Evolutionary conservation across 2,797 vertebrate species (phyloP), one percentile per base, ranked within the genome.

Genomic region (Ammospiza maritima): DNA sequence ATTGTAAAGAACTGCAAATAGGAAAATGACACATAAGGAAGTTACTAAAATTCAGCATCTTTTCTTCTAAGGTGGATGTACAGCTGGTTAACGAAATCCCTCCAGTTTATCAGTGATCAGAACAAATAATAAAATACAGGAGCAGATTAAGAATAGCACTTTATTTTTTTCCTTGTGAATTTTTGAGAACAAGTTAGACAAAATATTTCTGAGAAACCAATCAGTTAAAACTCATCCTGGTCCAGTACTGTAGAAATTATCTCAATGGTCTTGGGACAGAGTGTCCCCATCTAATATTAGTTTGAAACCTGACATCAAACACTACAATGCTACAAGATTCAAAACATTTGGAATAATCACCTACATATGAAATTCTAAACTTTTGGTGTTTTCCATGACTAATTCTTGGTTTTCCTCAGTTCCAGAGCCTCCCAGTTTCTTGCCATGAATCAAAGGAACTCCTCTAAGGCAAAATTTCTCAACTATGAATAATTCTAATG

Each of bases 391-490:
- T 94, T 91, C 64, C 30, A 19, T 67, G 71, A 71, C 32, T 89
- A 89, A 74, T 91, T 90, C 53, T 91, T 90, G 48, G 51, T 85
- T 86, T 94, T 87, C 53, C 93, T 78, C 2, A 4, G 60, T 82
- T 93, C 57, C 80, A 77, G 60, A 85, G 15, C 30, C 42, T 90
- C 53, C 32, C 71, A 92, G 50, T 82, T 87, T 95, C 85, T 92
- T 93, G 56, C 77, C 56, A 71, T 54, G 77, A 79, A 79, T 95
- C 71, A 90, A 90, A 95, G 61, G 32, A 95, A 65, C 27, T 85
- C 45, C 84, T 95, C 77, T 90, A 74, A 90, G 74, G 93, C 80
- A 95, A 90, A 94, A 90, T 92, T 94, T 54, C 88, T 90, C 81
- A 90, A 30, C 53, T 48, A 29, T 73, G 53, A 89, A 42, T 93